These are phyloP conservation scores for Pogonomyrmex californicus DNA, from an alignment of 1,140 invertebrate genomes.

Conservation along the genomic window DNA sequence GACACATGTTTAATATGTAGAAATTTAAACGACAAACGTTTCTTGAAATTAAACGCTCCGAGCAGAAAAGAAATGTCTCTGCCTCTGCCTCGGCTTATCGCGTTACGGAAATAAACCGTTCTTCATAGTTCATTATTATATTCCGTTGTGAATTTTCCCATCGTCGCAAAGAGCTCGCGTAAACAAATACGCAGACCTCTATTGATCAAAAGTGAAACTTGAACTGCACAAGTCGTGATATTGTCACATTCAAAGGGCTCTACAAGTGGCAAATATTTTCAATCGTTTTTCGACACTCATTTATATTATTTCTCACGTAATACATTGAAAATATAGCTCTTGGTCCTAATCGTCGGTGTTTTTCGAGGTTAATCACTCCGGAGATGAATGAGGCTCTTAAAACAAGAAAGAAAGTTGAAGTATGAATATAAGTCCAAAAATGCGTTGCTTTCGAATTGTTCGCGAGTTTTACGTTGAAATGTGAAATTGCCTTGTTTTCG, in stretches of 20 bases:
- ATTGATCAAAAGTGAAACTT: background rate
- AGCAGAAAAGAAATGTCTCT: background rate
- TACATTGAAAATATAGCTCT: no score
- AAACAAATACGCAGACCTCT: background rate
- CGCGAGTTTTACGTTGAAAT: no score
- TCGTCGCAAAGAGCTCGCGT: background rate
- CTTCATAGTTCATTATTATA: background rate
- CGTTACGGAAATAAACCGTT: background rate
- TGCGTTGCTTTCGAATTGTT: no score
- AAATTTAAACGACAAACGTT: conserved; percentile 39
- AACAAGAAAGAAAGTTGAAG: no score
- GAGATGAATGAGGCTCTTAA: no score
- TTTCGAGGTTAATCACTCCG: no score
- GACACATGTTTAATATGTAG: conserved; percentile 33
- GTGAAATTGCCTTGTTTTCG: no score
- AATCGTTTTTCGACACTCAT: background rate
- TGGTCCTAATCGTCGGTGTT: no score
- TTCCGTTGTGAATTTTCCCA: background rate
- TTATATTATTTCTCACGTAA: background rate
- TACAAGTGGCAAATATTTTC: background rate
- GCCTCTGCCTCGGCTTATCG: background rate
- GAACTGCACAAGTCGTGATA: no score
- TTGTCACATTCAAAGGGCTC: no score
- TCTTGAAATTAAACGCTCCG: conserved; percentile 15
- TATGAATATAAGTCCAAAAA: no score